Percentiles rank a stretch among this genome's conserved stretches.
Conservation (phyloP, 2,888 invertebrate genomes). For the Ferrisia virgata region DNA sequence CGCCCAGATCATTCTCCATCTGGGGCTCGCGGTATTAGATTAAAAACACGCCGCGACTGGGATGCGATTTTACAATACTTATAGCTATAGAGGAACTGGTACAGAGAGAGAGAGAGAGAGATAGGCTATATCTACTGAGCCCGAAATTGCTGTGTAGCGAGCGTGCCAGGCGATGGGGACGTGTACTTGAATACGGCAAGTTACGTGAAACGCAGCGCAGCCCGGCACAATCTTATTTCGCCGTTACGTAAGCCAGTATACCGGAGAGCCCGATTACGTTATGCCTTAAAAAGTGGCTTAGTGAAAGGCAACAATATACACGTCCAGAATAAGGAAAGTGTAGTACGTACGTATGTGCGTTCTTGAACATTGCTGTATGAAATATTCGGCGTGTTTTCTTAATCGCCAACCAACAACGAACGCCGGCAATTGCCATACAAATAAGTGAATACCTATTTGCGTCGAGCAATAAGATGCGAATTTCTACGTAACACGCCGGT, state of each 20-base stretch:
- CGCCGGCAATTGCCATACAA: background rate
- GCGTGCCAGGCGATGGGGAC: background rate
- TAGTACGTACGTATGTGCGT: background rate
- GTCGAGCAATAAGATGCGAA: background rate
- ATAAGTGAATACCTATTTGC: too few relatives aligned
- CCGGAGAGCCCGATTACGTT: background rate
- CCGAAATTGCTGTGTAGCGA: background rate
- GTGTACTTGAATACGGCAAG: background rate
- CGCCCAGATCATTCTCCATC: too few relatives aligned
- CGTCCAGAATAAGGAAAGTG: slow-evolving; percentile 9
- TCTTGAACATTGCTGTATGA: background rate
- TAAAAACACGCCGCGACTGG: too few relatives aligned
- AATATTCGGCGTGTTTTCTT: background rate
- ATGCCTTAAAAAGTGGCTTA: slow-evolving; percentile 1
- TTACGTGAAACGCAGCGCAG: background rate
- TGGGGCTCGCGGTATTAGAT: too few relatives aligned
- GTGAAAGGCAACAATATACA: slow-evolving; percentile 1
- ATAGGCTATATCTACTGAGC: too few relatives aligned
- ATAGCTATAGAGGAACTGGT: too few relatives aligned
- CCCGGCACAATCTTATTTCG: background rate
- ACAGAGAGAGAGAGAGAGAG: too few relatives aligned
- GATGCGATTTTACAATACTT: too few relatives aligned
- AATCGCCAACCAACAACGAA: background rate
- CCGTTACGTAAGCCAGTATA: too few relatives aligned
- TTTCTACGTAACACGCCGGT: background rate